Evolutionary conservation across 2,113 vertebrate species (phyloP), one percentile per base, ranked within the genome.

Genomic region (Eublepharis macularius): DNA sequence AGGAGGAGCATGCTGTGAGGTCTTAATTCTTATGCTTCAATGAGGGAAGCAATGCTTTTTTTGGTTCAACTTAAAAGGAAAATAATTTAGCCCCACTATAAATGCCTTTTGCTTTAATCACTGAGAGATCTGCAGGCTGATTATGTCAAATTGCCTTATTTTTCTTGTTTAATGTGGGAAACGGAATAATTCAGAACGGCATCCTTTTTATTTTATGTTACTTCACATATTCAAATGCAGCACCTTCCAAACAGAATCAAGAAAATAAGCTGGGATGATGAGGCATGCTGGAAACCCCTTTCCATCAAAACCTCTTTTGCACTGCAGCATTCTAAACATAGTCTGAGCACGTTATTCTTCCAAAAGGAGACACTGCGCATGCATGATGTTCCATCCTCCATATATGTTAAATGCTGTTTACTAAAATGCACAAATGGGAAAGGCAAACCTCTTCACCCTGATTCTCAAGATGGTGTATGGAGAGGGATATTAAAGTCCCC

Each of bases 1-100:
- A 86, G 14, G n/a, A 89, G 34, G 32, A 85, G 78, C 88, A 87
- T 76, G 63, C 87, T 92, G 81, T 93, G 91, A 91, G 90, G 90
- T 90, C 70, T 86, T 90, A 90, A 91, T 93, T 93, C 86, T 85
- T 85, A 85, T 29, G 60, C 14, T 85, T 32, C 85, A 87, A 82
- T 81, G 83, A 88, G 9, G 13, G 49, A 32, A 7, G 14, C 13
- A 32, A 32, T 41, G 4, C 32, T 36, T 8, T 19, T 34, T 68
- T 93, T 85, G 81, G 1, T 83, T 87, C 54, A 45, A 29, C 85
- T 83, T 77, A 90, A 94, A 73, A 84, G 16, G 84, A 87, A 86
- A 69, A n/a, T 90, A 49, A 78, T 88, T 90, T 88, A 26, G 10
- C 68, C 81, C 82, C 34, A 89, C 89, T 83, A 73, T 54, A 87